phyloP scores from a whole-genome alignment of 2,888 invertebrate species.

The Diadegma fenestrale region DNA sequence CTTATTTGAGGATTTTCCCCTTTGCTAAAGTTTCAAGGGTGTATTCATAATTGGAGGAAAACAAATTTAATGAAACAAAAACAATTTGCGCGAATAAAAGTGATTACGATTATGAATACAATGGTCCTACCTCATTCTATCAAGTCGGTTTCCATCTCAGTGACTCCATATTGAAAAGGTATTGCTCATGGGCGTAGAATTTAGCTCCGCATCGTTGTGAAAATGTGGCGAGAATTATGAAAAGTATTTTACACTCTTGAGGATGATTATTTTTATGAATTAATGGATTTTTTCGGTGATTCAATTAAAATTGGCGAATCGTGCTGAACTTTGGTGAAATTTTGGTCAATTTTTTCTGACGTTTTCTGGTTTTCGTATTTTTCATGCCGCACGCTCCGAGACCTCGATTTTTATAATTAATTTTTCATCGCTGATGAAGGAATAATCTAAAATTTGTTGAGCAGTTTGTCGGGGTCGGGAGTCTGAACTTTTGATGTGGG shows the following conservation, averaged over 20 bases:
- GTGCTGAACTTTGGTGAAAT: not conserved
- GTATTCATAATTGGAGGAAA: not conserved
- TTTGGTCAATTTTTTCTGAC: not conserved
- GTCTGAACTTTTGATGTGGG: slow-evolving; percentile 9
- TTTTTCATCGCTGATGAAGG: not conserved
- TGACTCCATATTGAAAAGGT: not conserved
- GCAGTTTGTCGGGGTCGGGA: not conserved
- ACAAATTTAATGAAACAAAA: not conserved
- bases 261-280: not conserved
- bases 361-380: not conserved
- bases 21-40: not conserved
- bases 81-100: not conserved
- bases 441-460: not conserved
- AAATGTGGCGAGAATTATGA: not conserved
- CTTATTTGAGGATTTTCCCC: not conserved
- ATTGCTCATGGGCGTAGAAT: not conserved
- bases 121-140: not conserved
- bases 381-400: not conserved
- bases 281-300: not conserved
- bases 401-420: not conserved
- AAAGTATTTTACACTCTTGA: not conserved
- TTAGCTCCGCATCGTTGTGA: not conserved
- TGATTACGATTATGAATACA: not conserved
- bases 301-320: not conserved
- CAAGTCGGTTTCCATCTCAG: not conserved